Percentiles rank a stretch among this genome's conserved stretches.
Conservation (phyloP, 1,140 invertebrate species). For the Reticulitermes speratus region DNA sequence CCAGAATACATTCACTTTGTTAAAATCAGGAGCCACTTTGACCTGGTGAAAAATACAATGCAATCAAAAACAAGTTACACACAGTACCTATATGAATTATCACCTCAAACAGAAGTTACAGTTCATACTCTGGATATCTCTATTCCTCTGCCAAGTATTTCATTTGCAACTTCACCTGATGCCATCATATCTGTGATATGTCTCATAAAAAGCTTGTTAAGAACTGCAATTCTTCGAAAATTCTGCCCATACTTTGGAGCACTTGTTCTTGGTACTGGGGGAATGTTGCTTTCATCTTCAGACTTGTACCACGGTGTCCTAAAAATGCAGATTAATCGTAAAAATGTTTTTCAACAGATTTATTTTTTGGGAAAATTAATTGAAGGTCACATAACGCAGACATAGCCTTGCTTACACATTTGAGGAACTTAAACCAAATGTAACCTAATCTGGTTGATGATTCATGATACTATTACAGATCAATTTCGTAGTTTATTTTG, state of each 20-base stretch:
- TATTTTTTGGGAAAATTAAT: not conserved
- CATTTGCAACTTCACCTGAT: conserved; percentile 59
- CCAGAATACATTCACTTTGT: conserved; percentile 68
- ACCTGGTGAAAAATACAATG: conserved; percentile 49
- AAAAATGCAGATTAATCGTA: not conserved
- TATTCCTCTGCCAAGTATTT: conserved; percentile 61
- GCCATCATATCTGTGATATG: conserved; percentile 72
- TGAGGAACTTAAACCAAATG: no score
- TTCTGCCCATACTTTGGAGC: not conserved
- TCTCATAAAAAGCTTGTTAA: conserved; percentile 79
- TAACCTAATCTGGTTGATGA: no score
- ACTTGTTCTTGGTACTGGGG: not conserved
- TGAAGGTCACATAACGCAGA: not conserved
- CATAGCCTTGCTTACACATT: no score
- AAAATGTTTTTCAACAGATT: not conserved
- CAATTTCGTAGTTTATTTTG: no score
- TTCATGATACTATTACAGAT: no score
- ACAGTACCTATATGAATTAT: not conserved
- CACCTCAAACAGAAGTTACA: not conserved
- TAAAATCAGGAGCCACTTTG: conserved; percentile 61
- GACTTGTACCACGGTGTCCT: conserved; percentile 27
- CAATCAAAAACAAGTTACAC: conserved; percentile 16
- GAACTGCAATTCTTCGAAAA: conserved; percentile 52
- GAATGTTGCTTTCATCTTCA: not conserved
- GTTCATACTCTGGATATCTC: conserved; percentile 61